phyloP scores from a whole-genome alignment of 2,113 vertebrate species.

The Phalacrocorax pelagicus region DNA sequence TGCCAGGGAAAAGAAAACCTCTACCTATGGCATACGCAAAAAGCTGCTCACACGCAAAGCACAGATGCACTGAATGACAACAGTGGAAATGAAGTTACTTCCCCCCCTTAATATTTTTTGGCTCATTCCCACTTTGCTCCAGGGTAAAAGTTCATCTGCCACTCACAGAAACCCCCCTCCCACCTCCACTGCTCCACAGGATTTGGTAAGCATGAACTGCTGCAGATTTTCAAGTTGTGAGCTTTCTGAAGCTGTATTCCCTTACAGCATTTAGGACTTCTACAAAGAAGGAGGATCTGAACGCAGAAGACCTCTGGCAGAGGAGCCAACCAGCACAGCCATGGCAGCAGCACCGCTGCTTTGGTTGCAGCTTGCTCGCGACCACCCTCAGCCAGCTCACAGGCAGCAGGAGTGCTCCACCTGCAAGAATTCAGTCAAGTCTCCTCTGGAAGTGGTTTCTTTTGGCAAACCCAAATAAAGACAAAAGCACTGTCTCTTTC shows the following conservation, averaged over 20 bases:
- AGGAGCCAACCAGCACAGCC: neutral
- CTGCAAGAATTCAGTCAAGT: neutral
- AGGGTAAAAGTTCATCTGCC: neutral
- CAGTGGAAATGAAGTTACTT: neutral
- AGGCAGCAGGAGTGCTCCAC: neutral
- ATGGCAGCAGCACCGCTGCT: neutral
- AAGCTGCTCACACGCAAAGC: neutral
- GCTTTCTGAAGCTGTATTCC: neutral
- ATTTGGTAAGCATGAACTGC: neutral
- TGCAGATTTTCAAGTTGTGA: neutral
- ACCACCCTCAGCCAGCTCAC: neutral
- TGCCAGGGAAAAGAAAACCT: neutral
- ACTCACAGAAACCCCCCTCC: neutral
- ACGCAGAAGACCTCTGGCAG: neutral
- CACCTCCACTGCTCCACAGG: neutral
- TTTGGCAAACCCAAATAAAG: neutral
- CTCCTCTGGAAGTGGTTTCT: neutral
- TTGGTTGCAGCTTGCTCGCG: neutral
- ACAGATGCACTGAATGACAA: neutral
- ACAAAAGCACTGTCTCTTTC: neutral
- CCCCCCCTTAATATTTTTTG: neutral
- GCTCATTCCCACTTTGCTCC: neutral
- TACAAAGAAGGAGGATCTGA: neutral
- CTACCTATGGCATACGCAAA: neutral
- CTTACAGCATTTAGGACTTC: neutral